Conservation (phyloP, 1,140 invertebrate species). For the Calliopsis andreniformis region DNA sequence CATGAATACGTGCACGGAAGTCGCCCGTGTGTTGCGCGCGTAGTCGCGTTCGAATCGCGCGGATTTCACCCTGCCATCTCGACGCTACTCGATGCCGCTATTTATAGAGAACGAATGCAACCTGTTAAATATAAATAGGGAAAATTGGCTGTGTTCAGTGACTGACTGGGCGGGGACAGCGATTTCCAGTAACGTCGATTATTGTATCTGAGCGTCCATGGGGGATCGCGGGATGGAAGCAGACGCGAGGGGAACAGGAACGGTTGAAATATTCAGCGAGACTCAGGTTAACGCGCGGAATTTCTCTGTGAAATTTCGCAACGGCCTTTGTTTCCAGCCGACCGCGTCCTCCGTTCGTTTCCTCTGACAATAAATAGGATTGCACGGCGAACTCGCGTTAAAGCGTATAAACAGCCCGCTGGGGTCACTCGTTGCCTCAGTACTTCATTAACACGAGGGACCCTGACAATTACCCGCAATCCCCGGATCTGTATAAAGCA, state of each 20-base stretch:
- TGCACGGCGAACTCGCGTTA: neutral
- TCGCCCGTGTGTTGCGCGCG: slow-evolving; percentile 14
- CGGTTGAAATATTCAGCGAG: slow-evolving; percentile 20
- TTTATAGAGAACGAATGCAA: slow-evolving; percentile 60
- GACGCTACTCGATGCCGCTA: slow-evolving; percentile 55
- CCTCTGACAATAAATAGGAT: neutral
- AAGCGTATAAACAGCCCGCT: neutral
- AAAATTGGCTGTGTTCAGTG: slow-evolving; percentile 34
- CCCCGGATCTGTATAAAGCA: neutral
- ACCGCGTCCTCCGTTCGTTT: neutral
- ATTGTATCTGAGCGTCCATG: slow-evolving; percentile 27
- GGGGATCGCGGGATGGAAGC: no score
- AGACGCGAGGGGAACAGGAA: neutral
- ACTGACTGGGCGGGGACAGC: neutral
- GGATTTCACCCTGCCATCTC: slow-evolving; percentile 2
- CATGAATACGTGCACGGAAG: slow-evolving; percentile 48
- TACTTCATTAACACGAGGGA: neutral
- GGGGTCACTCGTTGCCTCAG: neutral
- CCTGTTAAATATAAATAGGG: slow-evolving; percentile 66
- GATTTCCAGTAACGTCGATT: slow-evolving; percentile 41
- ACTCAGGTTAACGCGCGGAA: no score
- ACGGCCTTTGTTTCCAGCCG: neutral
- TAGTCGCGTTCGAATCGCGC: slow-evolving; percentile 5
- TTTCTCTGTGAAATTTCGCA: neutral
- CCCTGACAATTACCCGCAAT: neutral